A percentile compares a stretch with the other conserved stretches of the same genome.
These are phyloP conservation scores for Mustelus asterias DNA, from an alignment of 2,113 vertebrate species.

Conservation along the genomic window DNA sequence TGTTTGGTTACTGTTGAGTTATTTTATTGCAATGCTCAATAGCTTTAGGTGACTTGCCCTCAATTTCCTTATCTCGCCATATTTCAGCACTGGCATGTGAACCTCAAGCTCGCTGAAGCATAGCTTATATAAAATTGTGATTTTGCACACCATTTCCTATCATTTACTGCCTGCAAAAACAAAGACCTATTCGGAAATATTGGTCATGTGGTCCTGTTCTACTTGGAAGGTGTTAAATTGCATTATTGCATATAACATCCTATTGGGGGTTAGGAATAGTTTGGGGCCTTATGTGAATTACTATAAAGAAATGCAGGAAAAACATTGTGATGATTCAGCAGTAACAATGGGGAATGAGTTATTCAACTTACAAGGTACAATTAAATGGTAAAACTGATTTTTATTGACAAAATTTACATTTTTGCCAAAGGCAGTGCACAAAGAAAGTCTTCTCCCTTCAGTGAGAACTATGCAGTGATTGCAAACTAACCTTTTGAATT, in stretches of 20 bases:
- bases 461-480: background rate
- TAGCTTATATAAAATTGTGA: background rate
- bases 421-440: background rate
- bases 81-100: background rate
- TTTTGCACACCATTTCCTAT: background rate
- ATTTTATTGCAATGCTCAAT: background rate
- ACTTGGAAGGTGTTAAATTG: background rate
- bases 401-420: background rate
- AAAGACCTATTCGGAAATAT: background rate
- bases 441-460: background rate
- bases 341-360: background rate
- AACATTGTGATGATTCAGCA: background rate
- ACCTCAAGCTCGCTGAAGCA: background rate
- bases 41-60: background rate
- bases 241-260: background rate
- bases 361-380: background rate
- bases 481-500: conserved; percentile 14
- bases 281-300: background rate
- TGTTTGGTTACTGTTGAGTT: background rate
- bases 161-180: background rate
- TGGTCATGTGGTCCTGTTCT: background rate
- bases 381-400: background rate
- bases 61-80: background rate
- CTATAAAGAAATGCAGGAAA: background rate
- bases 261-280: background rate